Base-by-base conservation (phyloP, 1,140 invertebrate species). In the Ephestia elutella region DNA sequence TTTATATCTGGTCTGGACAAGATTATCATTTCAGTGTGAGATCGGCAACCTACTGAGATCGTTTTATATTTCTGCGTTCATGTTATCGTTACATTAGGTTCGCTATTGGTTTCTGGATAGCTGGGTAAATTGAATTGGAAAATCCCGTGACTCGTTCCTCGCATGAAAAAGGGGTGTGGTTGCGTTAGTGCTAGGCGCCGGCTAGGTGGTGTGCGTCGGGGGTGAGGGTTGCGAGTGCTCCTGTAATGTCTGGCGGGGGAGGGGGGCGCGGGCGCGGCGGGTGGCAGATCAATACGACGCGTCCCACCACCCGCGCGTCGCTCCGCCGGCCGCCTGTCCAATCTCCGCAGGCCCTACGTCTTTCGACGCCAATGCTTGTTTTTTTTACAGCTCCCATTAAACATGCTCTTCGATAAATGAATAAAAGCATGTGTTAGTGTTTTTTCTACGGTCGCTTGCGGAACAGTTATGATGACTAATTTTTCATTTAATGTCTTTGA, bases 291-390 rank as follows among this genome's bases (percentile, higher is more conserved):
- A 86, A 84, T 84, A 86, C 78, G 63, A 61, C 74, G 79, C 76
- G 73, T 72, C 73, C 73, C 71, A 70, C 65, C 71, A 66, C 77
- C 62, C 68, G 58, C 71, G 70, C 57, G n/a, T 44, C 59, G 35
- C 65, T 49, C 44, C 61, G 55, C 49, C 61, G 19, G 62, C 64
- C 60, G 59, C 72, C 74, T 82, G 62, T 70, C 72, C 79, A 78
- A 80, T 78, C 82, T 82, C 81, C 82, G 78, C 73, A 74, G 72
- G 77, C 76, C 81, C 75, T 80, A 75, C 76, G 80, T 87, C 85
- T 87, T 85, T 87, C 85, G 79, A 87, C 85, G 80, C 85, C 78
- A 72, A 70, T 78, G 77, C 81, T 85, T 78, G 68, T 83, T 83
- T 85, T 84, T 25, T 86, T 82, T 83, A 86, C 79, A 81, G 78